Evolutionary conservation across 2,113 vertebrate genomes (phyloP), one percentile per base, ranked within the genome.

Genomic region (Collichthys lucidus): DNA sequence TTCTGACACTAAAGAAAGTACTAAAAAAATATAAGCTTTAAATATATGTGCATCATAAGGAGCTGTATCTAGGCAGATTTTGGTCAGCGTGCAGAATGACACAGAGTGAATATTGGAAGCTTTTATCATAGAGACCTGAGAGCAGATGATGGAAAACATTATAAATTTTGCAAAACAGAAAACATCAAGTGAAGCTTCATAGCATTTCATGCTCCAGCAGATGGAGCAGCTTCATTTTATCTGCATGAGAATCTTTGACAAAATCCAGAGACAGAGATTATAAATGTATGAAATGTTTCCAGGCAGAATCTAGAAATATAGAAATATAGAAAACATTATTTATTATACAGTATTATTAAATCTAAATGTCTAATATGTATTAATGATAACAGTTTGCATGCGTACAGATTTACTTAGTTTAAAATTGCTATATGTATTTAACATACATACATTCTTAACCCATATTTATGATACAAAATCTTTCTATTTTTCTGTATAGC

Each of bases 91-190:
- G 44, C 47, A 59, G 31, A 66, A 82, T 71, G 77, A 59, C 29
- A 65, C 55, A 22, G 71, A 79, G 56, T 74, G 76, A 83, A 82
- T 22, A 29, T 68, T 74, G 77, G 55, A 85, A 26, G 83, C 90
- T 92, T 92, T 92, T 84, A 91, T 76, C 83, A 79, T 16, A 40
- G 40, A 55, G 84, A 63, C 77, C 75, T 67, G 64, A 88, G 77
- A 84, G 82, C 64, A 22, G 5, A 52, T 70, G 86, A 65, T 84
- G 85, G 89, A 88, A 92, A 92, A 90, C 88, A 80, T 52, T 68
- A 92, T 92, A 68, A 92, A 94, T 93, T 82, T 92, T 92, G 86
- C 88, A 94, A 69, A 89, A 87, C 82, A 82, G 67, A 84, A 85
- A 90, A 82, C 85, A 89, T 87, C 70, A 62, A 55, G 31, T 81